A percentile compares a stretch with the other conserved stretches of the same genome.
phyloP scores from a whole-genome alignment of 2,797 vertebrate genomes.

The Oophaga sylvatica region DNA sequence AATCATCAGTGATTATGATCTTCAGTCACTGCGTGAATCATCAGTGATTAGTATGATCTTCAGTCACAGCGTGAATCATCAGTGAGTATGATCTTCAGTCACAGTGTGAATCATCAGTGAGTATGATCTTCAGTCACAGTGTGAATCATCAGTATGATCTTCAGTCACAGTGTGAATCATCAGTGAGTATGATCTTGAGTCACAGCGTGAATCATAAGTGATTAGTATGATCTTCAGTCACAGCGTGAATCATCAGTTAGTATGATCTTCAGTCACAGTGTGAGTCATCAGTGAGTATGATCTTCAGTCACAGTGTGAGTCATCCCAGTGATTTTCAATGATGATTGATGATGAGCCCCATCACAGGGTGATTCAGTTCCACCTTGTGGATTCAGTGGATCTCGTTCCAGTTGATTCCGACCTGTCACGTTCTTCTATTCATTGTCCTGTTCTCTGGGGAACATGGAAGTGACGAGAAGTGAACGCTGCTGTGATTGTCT shows the following conservation, averaged over 20 bases:
- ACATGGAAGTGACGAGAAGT: not conserved
- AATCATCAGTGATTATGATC: too few species aligned
- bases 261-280: not conserved
- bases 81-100: too few species aligned
- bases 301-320: not conserved
- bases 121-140: not conserved
- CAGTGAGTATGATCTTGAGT: not conserved
- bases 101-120: not conserved
- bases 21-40: not conserved
- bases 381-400: not conserved
- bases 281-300: not conserved
- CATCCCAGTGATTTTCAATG: not conserved
- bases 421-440: not conserved
- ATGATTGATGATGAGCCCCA: not conserved
- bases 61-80: not conserved
- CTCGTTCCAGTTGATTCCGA: not conserved
- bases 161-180: not conserved
- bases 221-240: not conserved
- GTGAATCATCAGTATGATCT: not conserved
- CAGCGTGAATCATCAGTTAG: not conserved
- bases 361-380: not conserved
- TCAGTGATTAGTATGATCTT: not conserved
- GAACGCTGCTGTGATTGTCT: too few species aligned
- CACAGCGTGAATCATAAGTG: not conserved
- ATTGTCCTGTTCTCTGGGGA: not conserved